Conservation (phyloP, 1,140 invertebrate species). For the Trichomalopsis sarcophagae region DNA sequence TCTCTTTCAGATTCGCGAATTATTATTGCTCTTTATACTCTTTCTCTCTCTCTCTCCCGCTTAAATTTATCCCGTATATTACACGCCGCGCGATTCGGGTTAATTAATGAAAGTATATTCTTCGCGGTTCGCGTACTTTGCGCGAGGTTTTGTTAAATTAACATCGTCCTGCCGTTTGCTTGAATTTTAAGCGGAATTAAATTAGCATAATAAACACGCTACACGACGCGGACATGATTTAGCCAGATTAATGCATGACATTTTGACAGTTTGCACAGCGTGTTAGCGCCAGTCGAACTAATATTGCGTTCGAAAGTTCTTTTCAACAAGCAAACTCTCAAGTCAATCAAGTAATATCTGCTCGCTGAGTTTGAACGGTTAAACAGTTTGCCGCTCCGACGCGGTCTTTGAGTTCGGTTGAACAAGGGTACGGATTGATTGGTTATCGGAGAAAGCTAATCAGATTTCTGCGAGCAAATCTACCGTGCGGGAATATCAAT, state of each 20-base stretch:
- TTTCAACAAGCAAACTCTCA: neutral
- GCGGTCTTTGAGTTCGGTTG: neutral
- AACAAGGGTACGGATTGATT: conserved; percentile 28
- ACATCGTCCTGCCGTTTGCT: too few relatives aligned
- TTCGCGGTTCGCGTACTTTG: too few relatives aligned
- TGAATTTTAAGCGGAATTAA: too few relatives aligned
- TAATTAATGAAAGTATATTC: too few relatives aligned
- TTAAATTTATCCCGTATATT: neutral
- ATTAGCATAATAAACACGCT: too few relatives aligned
- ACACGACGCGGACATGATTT: neutral
- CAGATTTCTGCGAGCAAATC: neutral
- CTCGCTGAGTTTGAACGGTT: conserved; percentile 12
- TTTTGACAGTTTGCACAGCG: neutral
- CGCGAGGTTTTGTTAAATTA: too few relatives aligned
- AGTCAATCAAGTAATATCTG: conserved; percentile 27
- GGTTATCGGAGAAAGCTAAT: conserved; percentile 9
- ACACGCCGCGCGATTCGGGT: too few relatives aligned
- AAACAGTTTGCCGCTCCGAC: neutral
- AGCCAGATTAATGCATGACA: neutral
- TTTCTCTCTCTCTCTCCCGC: neutral
- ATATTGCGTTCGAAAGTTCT: neutral
- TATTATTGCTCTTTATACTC: neutral
- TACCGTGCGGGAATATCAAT: neutral
- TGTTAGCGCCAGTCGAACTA: neutral
- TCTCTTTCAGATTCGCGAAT: neutral